These are phyloP conservation scores for Ptilonorhynchus violaceus DNA, from an alignment of 2,113 vertebrate genomes.

Conservation along the genomic window DNA sequence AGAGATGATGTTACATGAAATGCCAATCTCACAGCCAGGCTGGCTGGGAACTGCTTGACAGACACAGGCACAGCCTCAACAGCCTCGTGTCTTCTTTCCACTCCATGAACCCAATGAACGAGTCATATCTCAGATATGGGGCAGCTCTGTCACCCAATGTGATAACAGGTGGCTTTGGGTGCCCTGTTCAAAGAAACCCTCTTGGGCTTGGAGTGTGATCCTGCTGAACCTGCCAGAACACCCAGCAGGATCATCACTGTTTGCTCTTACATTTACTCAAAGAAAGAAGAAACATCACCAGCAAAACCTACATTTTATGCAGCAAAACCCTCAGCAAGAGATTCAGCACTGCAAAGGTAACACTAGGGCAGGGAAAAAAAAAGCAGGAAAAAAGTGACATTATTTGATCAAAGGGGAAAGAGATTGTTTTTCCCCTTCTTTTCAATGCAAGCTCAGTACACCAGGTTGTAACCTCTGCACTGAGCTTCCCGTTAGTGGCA, in stretches of 20 bases:
- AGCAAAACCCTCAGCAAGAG: not conserved
- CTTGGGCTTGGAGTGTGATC: rapidly evolving
- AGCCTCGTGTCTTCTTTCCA: not conserved
- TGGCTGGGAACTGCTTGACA: not conserved
- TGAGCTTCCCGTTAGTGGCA: not conserved
- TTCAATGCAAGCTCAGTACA: not conserved
- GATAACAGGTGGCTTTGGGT: not conserved
- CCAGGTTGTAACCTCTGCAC: not conserved
- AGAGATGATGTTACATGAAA: not conserved
- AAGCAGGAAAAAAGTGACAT: not conserved
- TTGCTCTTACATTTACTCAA: not conserved
- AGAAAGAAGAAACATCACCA: not conserved
- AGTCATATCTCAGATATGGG: rapidly evolving
- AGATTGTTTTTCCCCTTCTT: not conserved
- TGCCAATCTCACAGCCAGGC: not conserved
- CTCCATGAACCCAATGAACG: rapidly evolving
- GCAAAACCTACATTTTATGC: not conserved
- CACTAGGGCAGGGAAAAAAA: not conserved
- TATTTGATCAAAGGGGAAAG: not conserved
- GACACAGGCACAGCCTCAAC: not conserved
- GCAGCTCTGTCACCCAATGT: not conserved
- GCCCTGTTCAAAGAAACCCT: not conserved
- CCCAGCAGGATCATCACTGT: not conserved
- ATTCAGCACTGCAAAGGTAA: not conserved
- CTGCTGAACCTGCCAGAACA: not conserved